Evolutionary conservation across 2,888 invertebrate species (phyloP).

Genomic region (Dorcus hopei): DNA sequence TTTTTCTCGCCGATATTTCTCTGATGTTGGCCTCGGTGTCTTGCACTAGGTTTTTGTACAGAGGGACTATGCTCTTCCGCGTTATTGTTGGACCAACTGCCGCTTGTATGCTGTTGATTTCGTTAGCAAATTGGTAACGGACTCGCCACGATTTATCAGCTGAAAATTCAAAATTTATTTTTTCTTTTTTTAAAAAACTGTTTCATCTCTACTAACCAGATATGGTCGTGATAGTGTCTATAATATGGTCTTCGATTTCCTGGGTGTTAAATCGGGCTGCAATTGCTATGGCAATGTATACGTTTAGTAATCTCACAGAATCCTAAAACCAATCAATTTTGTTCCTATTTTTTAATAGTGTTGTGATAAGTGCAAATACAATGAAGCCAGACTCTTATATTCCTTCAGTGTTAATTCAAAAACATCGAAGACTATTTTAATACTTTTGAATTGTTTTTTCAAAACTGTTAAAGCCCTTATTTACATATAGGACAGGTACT

Average conservation of each 20-base stretch:
- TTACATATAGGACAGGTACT: no score
- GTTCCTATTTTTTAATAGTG: no score
- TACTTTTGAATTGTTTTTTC: no score
- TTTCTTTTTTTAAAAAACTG: neutral
- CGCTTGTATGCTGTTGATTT: conserved; percentile 34
- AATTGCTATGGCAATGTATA: conserved; percentile 30
- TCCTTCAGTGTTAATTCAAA: no score
- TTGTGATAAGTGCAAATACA: no score
- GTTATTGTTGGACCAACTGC: conserved; percentile 28
- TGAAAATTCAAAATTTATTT: conserved; percentile 8
- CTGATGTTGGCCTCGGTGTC: conserved; percentile 39
- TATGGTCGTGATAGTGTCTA: conserved; percentile 31
- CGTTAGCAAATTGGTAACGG: conserved; percentile 35
- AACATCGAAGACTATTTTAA: no score
- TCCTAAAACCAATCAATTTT: conserved; percentile 30
- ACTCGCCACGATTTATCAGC: conserved; percentile 40
- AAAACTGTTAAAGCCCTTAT: no score
- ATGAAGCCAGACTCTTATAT: no score
- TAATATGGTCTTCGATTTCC: conserved; percentile 35
- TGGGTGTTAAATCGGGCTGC: conserved; percentile 31
- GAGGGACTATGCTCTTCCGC: conserved; percentile 32
- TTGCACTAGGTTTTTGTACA: conserved; percentile 36
- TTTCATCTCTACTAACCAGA: neutral
- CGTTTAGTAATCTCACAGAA: conserved; percentile 31
- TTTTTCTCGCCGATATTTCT: conserved; percentile 32